These are phyloP conservation scores for Plutella xylostella DNA, from an alignment of 2,888 invertebrate genomes.

Conservation along the genomic window DNA sequence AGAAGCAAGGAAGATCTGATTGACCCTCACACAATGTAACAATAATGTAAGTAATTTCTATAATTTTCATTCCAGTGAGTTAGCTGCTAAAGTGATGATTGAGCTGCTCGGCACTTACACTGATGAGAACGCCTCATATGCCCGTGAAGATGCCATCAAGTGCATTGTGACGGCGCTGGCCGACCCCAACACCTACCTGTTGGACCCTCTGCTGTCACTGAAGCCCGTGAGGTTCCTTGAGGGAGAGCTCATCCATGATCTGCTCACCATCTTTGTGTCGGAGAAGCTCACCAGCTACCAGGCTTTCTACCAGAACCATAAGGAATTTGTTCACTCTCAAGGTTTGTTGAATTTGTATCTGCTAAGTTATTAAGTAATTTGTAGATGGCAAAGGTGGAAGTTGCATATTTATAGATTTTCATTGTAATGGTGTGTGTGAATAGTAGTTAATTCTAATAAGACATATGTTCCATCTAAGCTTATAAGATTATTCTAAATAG, in stretches of 20 bases:
- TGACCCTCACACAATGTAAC: too few relatives aligned
- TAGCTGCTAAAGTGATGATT: constrained; percentile 96
- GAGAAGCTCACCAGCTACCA: constrained; percentile 94
- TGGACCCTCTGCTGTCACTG: constrained; percentile 92
- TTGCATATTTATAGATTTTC: too few relatives aligned
- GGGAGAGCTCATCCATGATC: constrained; percentile 94
- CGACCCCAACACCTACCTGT: constrained; percentile 93
- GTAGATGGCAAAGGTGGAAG: too few relatives aligned
- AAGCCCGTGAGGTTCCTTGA: constrained; percentile 96
- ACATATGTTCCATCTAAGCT: too few relatives aligned
- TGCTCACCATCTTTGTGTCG: constrained; percentile 94
- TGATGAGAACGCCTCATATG: constrained; percentile 96
- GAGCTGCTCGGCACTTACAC: constrained; percentile 96
- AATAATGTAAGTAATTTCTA: too few relatives aligned
- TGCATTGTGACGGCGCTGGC: constrained; percentile 96
- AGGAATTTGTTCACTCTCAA: constrained; percentile 87
- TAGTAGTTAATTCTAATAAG: too few relatives aligned
- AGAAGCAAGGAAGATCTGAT: too few relatives aligned
- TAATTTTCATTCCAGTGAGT: constrained; percentile 72
- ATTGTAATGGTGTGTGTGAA: too few relatives aligned
- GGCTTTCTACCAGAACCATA: constrained; percentile 91
- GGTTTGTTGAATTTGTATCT: constrained; percentile 41
- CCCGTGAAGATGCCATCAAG: constrained; percentile 95
- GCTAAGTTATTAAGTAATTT: too few relatives aligned
- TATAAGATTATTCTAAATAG: too few relatives aligned